phyloP scores from a whole-genome alignment of 2,797 vertebrate species.

The Eremophila alpestris region DNA sequence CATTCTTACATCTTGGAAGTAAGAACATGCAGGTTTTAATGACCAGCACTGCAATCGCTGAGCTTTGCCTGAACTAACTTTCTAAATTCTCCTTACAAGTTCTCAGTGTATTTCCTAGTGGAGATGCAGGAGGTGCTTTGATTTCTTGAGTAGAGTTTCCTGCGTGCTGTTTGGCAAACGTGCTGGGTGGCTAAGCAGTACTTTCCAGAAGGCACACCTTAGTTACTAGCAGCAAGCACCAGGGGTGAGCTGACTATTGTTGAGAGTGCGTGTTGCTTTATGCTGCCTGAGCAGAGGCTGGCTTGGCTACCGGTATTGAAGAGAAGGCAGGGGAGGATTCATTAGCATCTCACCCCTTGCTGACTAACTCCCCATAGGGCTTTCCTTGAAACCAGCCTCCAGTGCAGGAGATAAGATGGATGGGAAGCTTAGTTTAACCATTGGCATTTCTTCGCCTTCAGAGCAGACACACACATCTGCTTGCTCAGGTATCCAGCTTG shows the following conservation, averaged over 20 bases:
- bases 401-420: neutral
- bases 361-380: conserved; percentile 46
- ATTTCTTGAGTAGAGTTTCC: neutral
- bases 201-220: conserved; percentile 54
- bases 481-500: neutral
- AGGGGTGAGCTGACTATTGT: conserved; percentile 19
- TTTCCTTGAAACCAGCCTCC: conserved; percentile 49
- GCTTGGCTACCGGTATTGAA: neutral
- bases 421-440: conserved; percentile 1
- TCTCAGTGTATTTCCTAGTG: neutral
- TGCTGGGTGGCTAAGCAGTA: neutral
- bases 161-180: neutral
- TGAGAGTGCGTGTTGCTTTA: neutral
- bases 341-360: neutral
- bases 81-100: neutral
- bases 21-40: neutral
- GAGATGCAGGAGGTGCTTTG: neutral
- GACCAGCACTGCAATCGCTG: neutral
- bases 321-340: neutral
- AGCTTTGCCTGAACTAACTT: neutral
- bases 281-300: neutral
- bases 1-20: conserved; percentile 11
- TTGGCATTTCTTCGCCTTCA: neutral
- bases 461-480: neutral
- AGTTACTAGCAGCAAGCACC: conserved; percentile 18